phyloP scores from a whole-genome alignment of 2,797 vertebrate genomes.

The Dicrostonyx torquatus region DNA sequence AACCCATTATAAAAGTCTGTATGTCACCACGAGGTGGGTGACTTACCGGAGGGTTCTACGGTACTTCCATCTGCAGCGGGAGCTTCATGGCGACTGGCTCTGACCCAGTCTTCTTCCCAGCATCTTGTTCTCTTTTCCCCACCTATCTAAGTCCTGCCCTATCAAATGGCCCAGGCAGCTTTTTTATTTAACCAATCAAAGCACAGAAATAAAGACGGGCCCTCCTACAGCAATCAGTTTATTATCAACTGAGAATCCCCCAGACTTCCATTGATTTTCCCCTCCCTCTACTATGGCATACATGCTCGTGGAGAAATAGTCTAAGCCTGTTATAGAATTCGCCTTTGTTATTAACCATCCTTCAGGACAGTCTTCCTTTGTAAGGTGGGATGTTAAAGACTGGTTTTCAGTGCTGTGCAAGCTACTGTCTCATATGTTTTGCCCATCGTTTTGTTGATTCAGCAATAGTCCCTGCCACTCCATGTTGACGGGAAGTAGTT shows the following conservation, averaged over 20 bases:
- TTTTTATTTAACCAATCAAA: no score
- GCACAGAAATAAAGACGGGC: no score
- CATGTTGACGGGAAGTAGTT: neutral
- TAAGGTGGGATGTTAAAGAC: neutral
- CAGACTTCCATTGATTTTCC: neutral
- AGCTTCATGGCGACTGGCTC: no score
- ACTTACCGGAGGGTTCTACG: no score
- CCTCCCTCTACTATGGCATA: neutral
- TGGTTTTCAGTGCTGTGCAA: neutral
- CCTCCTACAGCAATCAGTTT: no score
- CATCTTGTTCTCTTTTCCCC: no score
- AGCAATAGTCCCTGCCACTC: neutral
- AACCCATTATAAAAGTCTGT: no score
- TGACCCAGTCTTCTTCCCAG: no score
- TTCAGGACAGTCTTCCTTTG: neutral
- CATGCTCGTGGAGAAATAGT: neutral
- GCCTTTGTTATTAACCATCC: neutral
- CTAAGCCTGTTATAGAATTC: neutral
- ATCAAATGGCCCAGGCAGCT: no score
- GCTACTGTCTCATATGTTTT: neutral
- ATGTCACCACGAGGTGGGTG: no score
- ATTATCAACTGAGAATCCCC: neutral
- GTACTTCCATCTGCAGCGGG: no score
- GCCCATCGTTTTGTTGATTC: neutral
- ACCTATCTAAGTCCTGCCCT: no score